Evolutionary conservation across 64 coral and sea anemone genomes (phyloP).

Genomic region (Dendronephthya gigantea): DNA sequence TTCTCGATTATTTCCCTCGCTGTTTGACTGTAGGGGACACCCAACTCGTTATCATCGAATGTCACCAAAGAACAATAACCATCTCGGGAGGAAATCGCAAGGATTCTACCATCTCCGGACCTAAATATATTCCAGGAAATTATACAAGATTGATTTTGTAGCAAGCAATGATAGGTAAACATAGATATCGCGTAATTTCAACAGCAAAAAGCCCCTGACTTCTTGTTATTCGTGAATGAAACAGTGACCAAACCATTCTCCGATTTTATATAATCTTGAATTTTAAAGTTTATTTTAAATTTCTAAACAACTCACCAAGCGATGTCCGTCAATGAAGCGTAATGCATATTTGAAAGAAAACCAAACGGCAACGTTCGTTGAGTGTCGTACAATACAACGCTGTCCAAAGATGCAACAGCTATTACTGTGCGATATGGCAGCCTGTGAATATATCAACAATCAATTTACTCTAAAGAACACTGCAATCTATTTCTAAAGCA

Average conservation of each 20-base stretch:
- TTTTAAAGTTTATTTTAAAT: too few species aligned
- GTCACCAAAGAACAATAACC: conserved; percentile 82
- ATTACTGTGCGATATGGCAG: conserved; percentile 93
- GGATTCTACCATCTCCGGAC: conserved; percentile 61
- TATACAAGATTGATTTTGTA: too few species aligned
- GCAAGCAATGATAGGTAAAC: too few species aligned
- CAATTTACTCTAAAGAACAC: not conserved
- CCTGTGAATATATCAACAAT: conserved; percentile 7
- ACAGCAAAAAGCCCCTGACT: too few species aligned
- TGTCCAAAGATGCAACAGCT: conserved; percentile 78
- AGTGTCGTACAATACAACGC: conserved; percentile 73
- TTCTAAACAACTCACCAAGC: conserved; percentile 67
- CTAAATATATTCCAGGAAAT: conserved; percentile 28
- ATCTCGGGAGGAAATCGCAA: conserved; percentile 78
- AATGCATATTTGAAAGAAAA: conserved; percentile 80
- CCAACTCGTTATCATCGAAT: conserved; percentile 62
- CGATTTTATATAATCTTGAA: too few species aligned
- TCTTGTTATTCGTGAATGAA: too few species aligned
- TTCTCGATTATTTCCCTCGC: conserved; percentile 59
- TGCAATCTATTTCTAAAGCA: too few species aligned
- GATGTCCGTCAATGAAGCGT: conserved; percentile 70
- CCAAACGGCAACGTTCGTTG: conserved; percentile 71
- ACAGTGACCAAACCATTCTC: too few species aligned
- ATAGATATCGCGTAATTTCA: too few species aligned
- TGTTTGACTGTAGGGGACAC: conserved; percentile 48